phyloP scores from a whole-genome alignment of 1,140 invertebrate species.

The Spodoptera litura region DNA sequence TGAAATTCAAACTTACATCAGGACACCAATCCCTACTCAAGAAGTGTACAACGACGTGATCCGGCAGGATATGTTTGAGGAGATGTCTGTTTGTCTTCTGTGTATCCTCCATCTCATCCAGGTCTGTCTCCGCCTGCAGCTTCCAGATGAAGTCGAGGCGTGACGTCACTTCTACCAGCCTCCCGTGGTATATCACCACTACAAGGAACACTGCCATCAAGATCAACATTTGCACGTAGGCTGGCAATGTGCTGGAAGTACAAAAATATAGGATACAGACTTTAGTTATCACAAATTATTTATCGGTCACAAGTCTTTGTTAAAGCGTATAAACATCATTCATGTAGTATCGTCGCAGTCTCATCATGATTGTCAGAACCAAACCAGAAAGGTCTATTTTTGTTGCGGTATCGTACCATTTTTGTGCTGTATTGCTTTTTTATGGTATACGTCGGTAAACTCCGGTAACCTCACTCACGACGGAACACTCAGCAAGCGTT shows the following conservation, averaged over 20 bases:
- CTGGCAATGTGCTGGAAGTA: constrained; percentile 86
- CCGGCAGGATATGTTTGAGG: constrained; percentile 97
- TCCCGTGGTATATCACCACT: constrained; percentile 96
- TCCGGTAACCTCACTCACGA: no score
- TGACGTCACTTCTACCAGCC: constrained; percentile 95
- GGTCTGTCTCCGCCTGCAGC: constrained; percentile 95
- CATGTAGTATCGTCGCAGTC: no score
- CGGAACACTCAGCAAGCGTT: no score
- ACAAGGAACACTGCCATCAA: constrained; percentile 93
- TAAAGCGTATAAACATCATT: no score
- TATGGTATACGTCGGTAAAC: no score
- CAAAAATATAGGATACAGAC: neutral
- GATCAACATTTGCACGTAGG: constrained; percentile 92
- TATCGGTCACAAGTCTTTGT: no score
- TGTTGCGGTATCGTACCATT: no score
- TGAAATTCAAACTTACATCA: constrained; percentile 86
- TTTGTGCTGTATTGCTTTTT: no score
- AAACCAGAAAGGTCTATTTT: no score
- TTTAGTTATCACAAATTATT: neutral
- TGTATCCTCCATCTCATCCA: constrained; percentile 96
- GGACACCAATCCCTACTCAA: constrained; percentile 90
- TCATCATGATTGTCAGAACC: no score
- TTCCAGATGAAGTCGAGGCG: constrained; percentile 98
- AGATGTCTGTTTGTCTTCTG: constrained; percentile 94
- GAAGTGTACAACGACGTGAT: constrained; percentile 98